phyloP scores from a whole-genome alignment of 2,888 invertebrate species.

The Neoaliturus tenellus region DNA sequence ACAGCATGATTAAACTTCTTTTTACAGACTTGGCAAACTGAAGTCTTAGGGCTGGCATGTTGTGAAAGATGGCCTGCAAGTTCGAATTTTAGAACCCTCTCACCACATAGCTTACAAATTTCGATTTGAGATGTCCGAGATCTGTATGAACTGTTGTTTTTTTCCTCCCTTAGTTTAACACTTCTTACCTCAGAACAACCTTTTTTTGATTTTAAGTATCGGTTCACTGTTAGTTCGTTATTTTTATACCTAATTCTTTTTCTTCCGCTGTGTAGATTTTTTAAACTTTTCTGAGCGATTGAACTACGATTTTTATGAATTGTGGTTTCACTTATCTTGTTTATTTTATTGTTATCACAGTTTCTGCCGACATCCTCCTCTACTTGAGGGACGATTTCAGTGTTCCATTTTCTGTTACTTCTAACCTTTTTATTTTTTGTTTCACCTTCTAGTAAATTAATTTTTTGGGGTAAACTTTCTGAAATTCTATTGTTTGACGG shows the following conservation, averaged over 20 bases:
- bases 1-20: background rate
- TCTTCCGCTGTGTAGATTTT: background rate
- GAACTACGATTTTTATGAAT: background rate
- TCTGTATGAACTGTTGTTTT: background rate
- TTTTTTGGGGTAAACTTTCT: background rate
- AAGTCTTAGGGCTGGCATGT: background rate
- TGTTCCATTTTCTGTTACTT: background rate
- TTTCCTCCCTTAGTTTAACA: background rate
- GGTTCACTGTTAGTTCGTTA: too few species aligned
- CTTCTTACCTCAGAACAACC: background rate
- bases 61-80: background rate
- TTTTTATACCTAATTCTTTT: background rate
- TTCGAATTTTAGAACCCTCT: background rate
- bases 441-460: background rate
- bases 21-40: background rate
- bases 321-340: background rate
- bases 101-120: background rate
- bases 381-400: too few species aligned
- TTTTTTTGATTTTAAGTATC: background rate
- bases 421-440: background rate
- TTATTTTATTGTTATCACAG: background rate
- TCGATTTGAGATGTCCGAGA: background rate
- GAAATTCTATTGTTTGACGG: background rate
- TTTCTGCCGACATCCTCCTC: too few species aligned
- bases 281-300: background rate